A percentile compares a stretch with the other conserved stretches of the same genome.
phyloP scores from a whole-genome alignment of 2,888 invertebrate genomes.

The Rhyacophila evoluta region DNA sequence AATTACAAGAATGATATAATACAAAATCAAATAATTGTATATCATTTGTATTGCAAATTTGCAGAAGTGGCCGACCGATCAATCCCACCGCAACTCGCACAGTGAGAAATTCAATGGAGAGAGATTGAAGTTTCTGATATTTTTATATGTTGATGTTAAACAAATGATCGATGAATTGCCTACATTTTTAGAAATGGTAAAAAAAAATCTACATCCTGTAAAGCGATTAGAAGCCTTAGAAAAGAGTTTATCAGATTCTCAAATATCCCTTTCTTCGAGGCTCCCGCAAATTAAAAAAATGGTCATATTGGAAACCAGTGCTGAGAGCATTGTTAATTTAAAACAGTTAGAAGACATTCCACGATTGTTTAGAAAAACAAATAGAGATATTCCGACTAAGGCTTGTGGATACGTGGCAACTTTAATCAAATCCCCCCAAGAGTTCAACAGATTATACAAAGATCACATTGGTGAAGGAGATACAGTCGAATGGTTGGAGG shows the following conservation, averaged over 20 bases:
- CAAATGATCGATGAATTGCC: slow-evolving; percentile 59
- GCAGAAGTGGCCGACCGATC: slow-evolving; percentile 38
- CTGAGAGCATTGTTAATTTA: slow-evolving; percentile 71
- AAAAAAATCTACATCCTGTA: slow-evolving; percentile 56
- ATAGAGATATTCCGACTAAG: slow-evolving; percentile 85
- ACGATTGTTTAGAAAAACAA: slow-evolving; percentile 90
- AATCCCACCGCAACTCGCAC: slow-evolving; percentile 29
- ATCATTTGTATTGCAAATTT: too few species aligned
- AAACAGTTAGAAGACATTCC: slow-evolving; percentile 94
- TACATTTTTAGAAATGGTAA: slow-evolving; percentile 57
- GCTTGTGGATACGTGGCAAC: slow-evolving; percentile 84
- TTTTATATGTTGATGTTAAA: slow-evolving; percentile 62
- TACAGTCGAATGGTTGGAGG: slow-evolving; percentile 61
- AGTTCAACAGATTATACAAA: slow-evolving; percentile 70
- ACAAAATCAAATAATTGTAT: too few species aligned
- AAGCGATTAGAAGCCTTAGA: slow-evolving; percentile 43
- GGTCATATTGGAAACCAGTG: slow-evolving; percentile 62
- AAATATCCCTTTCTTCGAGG: slow-evolving; percentile 40
- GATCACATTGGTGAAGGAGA: slow-evolving; percentile 62
- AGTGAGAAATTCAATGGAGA: slow-evolving; percentile 47
- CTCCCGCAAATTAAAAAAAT: slow-evolving; percentile 60
- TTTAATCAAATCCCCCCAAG: slow-evolving; percentile 72
- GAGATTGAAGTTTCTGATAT: slow-evolving; percentile 59
- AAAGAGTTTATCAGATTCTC: slow-evolving; percentile 49
- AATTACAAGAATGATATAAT: too few species aligned